Percentiles rank a stretch among this genome's conserved stretches.
phyloP scores from a whole-genome alignment of 2,888 invertebrate species.

The Ophion obscuratus region DNA sequence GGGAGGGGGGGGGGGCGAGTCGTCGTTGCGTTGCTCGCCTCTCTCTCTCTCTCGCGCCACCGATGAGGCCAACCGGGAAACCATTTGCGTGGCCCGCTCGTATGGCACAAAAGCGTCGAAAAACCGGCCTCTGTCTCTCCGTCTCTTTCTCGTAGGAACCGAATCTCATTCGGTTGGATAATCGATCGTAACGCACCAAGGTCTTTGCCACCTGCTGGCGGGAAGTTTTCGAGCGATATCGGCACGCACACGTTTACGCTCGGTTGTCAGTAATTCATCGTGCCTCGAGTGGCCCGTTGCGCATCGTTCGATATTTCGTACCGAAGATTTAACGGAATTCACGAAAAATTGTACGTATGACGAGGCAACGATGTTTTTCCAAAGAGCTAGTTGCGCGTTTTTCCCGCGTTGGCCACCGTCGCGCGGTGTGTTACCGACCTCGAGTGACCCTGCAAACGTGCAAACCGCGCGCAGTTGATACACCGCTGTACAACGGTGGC shows the following conservation, averaged over 20 bases:
- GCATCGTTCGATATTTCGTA: no score
- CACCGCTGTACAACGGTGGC: conserved; percentile 41
- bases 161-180: conserved; percentile 77
- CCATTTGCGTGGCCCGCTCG: conserved; percentile 45
- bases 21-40: conserved; percentile 30
- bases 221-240: no score
- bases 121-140: conserved; percentile 39
- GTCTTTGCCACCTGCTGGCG: conserved; percentile 80
- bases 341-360: no score
- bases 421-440: conserved; percentile 83
- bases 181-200: conserved; percentile 79
- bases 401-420: conserved; percentile 70
- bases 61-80: conserved; percentile 14
- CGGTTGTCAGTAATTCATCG: no score
- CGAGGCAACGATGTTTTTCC: no score
- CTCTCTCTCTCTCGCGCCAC: neutral
- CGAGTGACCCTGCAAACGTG: conserved; percentile 82
- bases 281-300: no score
- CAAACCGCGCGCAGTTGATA: conserved; percentile 75
- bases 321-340: no score
- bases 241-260: no score
- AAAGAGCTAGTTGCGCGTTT: no score
- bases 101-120: conserved; percentile 49
- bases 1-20: conserved; percentile 32
- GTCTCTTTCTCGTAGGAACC: conserved; percentile 37